phyloP scores from a whole-genome alignment of 2,113 vertebrate species.

The Gorsachius goisagi region DNA sequence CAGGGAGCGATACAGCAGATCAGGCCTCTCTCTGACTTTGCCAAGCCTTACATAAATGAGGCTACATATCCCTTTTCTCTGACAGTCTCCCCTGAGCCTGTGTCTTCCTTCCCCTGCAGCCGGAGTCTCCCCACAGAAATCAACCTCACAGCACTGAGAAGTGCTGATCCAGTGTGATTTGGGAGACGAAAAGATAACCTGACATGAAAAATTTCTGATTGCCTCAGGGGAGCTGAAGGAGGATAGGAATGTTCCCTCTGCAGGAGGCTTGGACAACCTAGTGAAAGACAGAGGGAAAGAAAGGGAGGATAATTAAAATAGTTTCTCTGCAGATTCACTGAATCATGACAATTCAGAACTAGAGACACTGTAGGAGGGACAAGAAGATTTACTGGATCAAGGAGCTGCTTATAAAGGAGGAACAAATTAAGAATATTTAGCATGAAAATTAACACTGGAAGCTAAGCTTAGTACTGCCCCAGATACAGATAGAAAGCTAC shows the following conservation, averaged over 20 bases:
- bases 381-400: slow-evolving; percentile 43
- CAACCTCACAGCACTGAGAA: neutral
- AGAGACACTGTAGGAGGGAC: slow-evolving; percentile 38
- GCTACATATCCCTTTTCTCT: neutral
- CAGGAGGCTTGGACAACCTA: neutral
- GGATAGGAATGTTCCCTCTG: neutral
- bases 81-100: neutral
- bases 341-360: slow-evolving; percentile 31
- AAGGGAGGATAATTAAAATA: slow-evolving; percentile 36
- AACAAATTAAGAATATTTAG: slow-evolving; percentile 59
- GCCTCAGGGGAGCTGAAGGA: slow-evolving; percentile 1
- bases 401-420: slow-evolving; percentile 26
- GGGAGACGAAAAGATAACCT: slow-evolving; percentile 15
- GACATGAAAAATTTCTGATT: slow-evolving; percentile 37
- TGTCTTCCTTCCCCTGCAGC: neutral
- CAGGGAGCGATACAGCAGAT: rapidly evolving
- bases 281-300: neutral
- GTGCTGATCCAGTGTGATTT: slow-evolving; percentile 14
- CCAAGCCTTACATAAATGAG: neutral
- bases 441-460: slow-evolving; percentile 21
- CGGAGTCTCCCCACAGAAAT: neutral
- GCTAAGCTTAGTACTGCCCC: slow-evolving; percentile 51
- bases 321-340: slow-evolving; percentile 37
- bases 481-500: slow-evolving; percentile 21
- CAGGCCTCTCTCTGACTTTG: neutral